phyloP scores from a whole-genome alignment of 2,113 vertebrate genomes.

The Grallaria varia region DNA sequence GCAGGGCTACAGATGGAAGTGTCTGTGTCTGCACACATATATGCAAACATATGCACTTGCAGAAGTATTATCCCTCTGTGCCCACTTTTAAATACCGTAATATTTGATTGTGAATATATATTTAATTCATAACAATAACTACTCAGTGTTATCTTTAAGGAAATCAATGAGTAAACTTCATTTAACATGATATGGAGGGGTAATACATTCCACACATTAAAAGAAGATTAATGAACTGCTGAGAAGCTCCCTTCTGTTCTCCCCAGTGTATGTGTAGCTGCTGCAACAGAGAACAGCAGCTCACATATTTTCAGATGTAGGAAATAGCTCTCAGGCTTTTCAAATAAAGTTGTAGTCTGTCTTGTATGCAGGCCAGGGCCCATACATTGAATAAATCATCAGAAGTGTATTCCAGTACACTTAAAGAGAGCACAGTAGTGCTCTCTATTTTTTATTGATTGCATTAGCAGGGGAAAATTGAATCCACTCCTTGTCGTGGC shows the following conservation, averaged over 20 bases:
- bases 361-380: not conserved
- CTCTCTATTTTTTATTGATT: conserved; percentile 49
- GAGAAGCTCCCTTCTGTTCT: not conserved
- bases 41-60: not conserved
- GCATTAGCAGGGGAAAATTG: conserved; percentile 59
- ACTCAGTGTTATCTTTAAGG: not conserved
- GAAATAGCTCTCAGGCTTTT: conserved; percentile 41
- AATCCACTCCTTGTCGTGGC: conserved; percentile 45
- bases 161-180: not conserved
- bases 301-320: conserved; percentile 7
- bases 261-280: not conserved
- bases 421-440: conserved; percentile 21
- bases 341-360: conserved; percentile 32
- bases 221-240: not conserved
- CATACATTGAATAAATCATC: conserved; percentile 63
- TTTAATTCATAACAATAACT: not conserved
- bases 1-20: not conserved
- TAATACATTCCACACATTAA: not conserved
- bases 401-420: conserved; percentile 31
- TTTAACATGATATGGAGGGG: not conserved
- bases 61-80: not conserved
- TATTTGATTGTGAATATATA: not conserved
- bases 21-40: not conserved
- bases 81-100: not conserved
- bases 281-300: not conserved